A percentile compares a stretch with the other conserved stretches of the same genome.
phyloP scores from a whole-genome alignment of 1,140 invertebrate genomes.

The Drosophila nikananu region DNA sequence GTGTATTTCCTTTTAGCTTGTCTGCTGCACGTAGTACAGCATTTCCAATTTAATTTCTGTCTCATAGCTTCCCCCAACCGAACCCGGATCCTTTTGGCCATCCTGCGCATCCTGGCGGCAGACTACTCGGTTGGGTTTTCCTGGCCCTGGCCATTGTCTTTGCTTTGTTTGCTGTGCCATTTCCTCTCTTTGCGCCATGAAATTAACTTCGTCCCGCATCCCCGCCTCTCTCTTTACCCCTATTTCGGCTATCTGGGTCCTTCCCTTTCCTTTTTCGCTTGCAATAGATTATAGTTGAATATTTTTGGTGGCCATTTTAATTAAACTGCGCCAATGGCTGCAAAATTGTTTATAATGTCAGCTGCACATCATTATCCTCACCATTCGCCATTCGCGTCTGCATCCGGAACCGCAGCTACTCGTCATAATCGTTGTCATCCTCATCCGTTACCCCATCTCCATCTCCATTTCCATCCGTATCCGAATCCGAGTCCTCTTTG shows the following conservation, averaged over 20 bases:
- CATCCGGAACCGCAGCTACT: slow-evolving; percentile 29
- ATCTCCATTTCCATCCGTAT: background rate
- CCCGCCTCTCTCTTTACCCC: background rate
- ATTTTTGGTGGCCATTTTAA: slow-evolving; percentile 72
- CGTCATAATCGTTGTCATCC: slow-evolving; percentile 18
- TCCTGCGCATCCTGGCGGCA: slow-evolving; percentile 17
- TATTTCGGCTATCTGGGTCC: background rate
- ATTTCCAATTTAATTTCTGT: slow-evolving; percentile 84
- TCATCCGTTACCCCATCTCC: slow-evolving; percentile 9
- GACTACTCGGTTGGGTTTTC: slow-evolving; percentile 41
- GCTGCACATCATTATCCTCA: slow-evolving; percentile 31
- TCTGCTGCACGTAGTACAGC: slow-evolving; percentile 66
- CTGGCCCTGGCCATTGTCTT: slow-evolving; percentile 74
- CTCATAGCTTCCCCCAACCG: slow-evolving; percentile 7
- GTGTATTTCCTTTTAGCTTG: slow-evolving; percentile 78
- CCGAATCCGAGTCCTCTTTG: background rate
- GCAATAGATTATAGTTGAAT: slow-evolving; percentile 70
- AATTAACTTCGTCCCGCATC: slow-evolving; percentile 60
- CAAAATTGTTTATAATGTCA: slow-evolving; percentile 70
- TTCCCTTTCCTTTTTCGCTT: slow-evolving; percentile 2
- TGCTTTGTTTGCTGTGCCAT: slow-evolving; percentile 79
- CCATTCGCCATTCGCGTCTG: background rate
- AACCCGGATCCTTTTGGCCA: slow-evolving; percentile 10
- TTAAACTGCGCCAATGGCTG: slow-evolving; percentile 64
- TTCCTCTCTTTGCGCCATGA: slow-evolving; percentile 73